A percentile compares a stretch with the other conserved stretches of the same genome.
Conservation (phyloP, 2,797 vertebrate genomes). For the Acestrorhynchus altus region DNA sequence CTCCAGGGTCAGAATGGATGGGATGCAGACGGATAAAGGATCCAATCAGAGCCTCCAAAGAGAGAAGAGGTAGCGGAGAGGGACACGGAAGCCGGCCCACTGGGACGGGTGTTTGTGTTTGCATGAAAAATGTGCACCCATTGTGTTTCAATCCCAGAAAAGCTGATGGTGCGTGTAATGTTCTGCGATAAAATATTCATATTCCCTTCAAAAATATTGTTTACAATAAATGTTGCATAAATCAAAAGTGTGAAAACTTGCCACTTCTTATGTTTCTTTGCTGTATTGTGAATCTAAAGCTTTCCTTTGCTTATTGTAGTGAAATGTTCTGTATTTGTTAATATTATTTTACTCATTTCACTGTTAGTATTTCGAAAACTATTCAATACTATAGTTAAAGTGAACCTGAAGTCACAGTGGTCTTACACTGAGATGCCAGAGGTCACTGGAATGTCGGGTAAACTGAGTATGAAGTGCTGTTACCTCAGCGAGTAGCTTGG, state of each 20-base stretch:
- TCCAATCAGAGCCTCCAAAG: constrained; percentile 43
- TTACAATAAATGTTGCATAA: constrained; percentile 5
- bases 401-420: too few relatives aligned
- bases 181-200: background rate
- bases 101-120: background rate
- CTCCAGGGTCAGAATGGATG: constrained; percentile 66
- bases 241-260: background rate
- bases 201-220: background rate
- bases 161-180: background rate
- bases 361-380: too few relatives aligned
- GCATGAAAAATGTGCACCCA: background rate
- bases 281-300: too few relatives aligned
- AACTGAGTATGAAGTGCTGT: too few relatives aligned
- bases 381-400: too few relatives aligned
- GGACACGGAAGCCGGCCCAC: background rate
- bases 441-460: too few relatives aligned
- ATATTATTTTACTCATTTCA: background rate
- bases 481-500: too few relatives aligned
- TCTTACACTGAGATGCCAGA: too few relatives aligned
- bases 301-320: background rate
- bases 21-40: constrained; percentile 68
- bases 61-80: background rate
- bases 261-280: background rate
- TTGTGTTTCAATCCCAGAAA: background rate
- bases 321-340: background rate